Evolutionary conservation across 1,140 invertebrate species (phyloP), one percentile per base, ranked within the genome.

Genomic region (Akabosia matsudoensis): DNA sequence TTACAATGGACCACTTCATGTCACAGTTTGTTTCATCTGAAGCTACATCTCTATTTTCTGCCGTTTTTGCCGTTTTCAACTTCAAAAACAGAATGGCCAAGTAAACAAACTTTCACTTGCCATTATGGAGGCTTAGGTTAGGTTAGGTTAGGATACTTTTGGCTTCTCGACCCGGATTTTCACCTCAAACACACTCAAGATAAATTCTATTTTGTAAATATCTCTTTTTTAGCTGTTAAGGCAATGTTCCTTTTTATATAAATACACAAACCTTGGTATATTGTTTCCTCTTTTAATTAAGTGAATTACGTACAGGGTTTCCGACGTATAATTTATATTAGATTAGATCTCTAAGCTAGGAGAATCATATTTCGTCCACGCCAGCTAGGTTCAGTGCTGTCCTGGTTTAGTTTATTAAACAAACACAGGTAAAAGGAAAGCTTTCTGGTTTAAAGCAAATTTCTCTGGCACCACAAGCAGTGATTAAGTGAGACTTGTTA

Each of bases 51-150:
- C n/a, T n/a, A n/a, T 45, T 45, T 45, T 28, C 28, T 31, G 24
- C 31, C 31, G 61, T 67, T n/a, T 67, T 31, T 31, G 61, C 28
- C 61, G 61, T 67, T 67, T n/a, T 67, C 28, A 67, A 67, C 3
- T 67, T n/a, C 24, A 67, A 1, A 2, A 28, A 67, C 10, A 24
- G 31, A 28, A 67, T 67, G 26, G 22, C 7, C 24, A 24, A 30
- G 61, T 67, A 67, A 31, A 30, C 22, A 30, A 67, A 24, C 26
- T 30, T 30, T 30, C 61, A 28, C 61, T 67, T 67, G 22, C 28
- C 22, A 67, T 67, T 67, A 67, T 67, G 61, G 61, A 28, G 61
- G 7, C n/a, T 7, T 67, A 67, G 61, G 61, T 67, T 67, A 67
- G 61, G 61, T 67, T 67, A 67, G 61, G 61, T 67, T 67, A 67